Evolutionary conservation across 2,113 vertebrate species (phyloP), one percentile per base, ranked within the genome.

Genomic region (Cisticola juncidis): DNA sequence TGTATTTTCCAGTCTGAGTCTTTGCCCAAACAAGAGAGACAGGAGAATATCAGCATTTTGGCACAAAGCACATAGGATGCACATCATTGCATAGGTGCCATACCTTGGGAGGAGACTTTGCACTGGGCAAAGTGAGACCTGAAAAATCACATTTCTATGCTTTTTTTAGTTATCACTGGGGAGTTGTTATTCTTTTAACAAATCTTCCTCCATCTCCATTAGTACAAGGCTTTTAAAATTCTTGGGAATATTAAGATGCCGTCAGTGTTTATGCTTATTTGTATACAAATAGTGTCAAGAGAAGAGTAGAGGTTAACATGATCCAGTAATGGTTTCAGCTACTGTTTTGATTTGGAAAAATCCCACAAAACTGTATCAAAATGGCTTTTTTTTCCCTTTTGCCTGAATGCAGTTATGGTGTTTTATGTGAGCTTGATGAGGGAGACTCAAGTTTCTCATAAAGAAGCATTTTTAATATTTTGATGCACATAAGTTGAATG

Each of bases 81-180:
- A 40, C 5, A 16, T n/a, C 3, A 3, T 6, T 50, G 28, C 22
- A 11, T 3, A 13, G 35, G 8, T 78, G 35, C 65, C 2, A 0
- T 69, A 4, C 50, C 33, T 42, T 70, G 29, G 66, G 45, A 70
- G 15, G 40, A 79, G 56, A 42, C 36, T n/a, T 33, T 56, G 25
- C 33, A 79, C 9, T 14, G 61, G 29, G 61, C 26, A 47, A 65
- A 74, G 65, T 0, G 0, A 40, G 35, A 73, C 74, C 65, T 5
- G 0, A 85, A 57, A 76, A 57, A 31, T 42, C 38, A 9, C 14
- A 35, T 16, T 36, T 53, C 2, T 61, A 8, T 68, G n/a, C 24
- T 18, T 78, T 19, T 56, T 81, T 35, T 2, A 38, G 14, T 51
- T 57, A 42, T 12, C 9, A 6, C 42, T 64, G 44, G 18, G 44